Evolutionary conservation across 2,113 vertebrate genomes (phyloP).

Genomic region (Polyodon spathula): DNA sequence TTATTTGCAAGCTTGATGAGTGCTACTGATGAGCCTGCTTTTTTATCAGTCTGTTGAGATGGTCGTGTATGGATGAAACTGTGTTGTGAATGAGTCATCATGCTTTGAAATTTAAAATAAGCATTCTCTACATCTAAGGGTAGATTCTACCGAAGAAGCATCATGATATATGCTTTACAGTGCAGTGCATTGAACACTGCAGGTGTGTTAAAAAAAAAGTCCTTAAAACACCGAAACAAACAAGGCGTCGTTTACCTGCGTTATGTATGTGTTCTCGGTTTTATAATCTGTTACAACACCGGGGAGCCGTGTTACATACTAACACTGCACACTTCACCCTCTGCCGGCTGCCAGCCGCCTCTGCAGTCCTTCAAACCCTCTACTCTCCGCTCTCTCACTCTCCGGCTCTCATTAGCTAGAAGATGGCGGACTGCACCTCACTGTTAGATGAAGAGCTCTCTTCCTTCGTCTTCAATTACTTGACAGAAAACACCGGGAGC

Average conservation of each 20-base stretch:
- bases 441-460: slow-evolving; percentile 93
- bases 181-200: too few species aligned
- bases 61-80: too few species aligned
- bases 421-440: slow-evolving; percentile 95
- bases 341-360: slow-evolving; percentile 28
- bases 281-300: neutral
- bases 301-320: slow-evolving; percentile 4
- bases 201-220: too few species aligned
- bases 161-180: too few species aligned
- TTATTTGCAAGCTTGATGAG: too few species aligned
- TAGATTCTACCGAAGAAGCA: too few species aligned
- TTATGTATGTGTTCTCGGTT: neutral
- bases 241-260: neutral
- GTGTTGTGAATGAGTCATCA: too few species aligned
- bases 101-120: too few species aligned
- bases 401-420: slow-evolving; percentile 71
- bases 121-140: too few species aligned
- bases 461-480: slow-evolving; percentile 92
- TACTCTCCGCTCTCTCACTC: slow-evolving; percentile 49
- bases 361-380: slow-evolving; percentile 24
- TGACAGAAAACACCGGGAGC: slow-evolving; percentile 75
- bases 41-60: too few species aligned
- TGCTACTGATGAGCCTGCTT: too few species aligned
- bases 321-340: slow-evolving; percentile 29
- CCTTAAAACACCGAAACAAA: too few species aligned